Conservation (phyloP, 2,113 vertebrate species). For the Opisthocomus hoazin region DNA sequence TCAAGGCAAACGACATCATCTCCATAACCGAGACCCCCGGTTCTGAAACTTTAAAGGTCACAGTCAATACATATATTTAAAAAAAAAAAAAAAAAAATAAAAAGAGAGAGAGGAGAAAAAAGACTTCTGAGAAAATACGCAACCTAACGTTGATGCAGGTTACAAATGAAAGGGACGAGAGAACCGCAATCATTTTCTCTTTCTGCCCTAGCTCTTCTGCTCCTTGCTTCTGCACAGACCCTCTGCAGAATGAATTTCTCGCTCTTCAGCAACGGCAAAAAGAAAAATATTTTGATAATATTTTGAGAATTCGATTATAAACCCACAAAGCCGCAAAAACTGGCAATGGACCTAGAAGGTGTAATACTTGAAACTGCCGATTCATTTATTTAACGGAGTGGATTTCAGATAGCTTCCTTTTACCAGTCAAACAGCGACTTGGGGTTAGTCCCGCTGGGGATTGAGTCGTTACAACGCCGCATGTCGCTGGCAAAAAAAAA, state of each 20-base stretch:
- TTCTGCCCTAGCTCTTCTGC: background rate
- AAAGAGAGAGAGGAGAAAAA: background rate
- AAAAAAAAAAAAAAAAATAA: background rate
- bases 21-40: conserved; percentile 12
- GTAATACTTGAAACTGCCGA: conserved; percentile 46
- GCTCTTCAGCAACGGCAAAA: background rate
- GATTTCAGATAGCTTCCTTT: conserved; percentile 58
- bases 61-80: background rate
- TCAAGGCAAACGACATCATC: conserved; percentile 53
- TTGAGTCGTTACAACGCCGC: background rate
- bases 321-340: conserved; percentile 62
- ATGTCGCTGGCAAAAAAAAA: background rate
- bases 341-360: conserved; percentile 39
- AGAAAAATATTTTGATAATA: conserved; percentile 60
- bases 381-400: conserved; percentile 40
- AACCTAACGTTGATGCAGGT: background rate
- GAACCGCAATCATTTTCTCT: conserved; percentile 8
- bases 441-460: conserved; percentile 51
- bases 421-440: conserved; percentile 55
- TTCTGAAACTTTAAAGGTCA: conserved; percentile 54
- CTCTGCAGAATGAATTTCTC: background rate
- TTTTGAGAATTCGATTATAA: conserved; percentile 47
- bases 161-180: background rate
- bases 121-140: conserved; percentile 30
- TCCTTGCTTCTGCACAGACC: background rate